phyloP scores from a whole-genome alignment of 2,797 vertebrate species.

The Myiothlypis coronata region DNA sequence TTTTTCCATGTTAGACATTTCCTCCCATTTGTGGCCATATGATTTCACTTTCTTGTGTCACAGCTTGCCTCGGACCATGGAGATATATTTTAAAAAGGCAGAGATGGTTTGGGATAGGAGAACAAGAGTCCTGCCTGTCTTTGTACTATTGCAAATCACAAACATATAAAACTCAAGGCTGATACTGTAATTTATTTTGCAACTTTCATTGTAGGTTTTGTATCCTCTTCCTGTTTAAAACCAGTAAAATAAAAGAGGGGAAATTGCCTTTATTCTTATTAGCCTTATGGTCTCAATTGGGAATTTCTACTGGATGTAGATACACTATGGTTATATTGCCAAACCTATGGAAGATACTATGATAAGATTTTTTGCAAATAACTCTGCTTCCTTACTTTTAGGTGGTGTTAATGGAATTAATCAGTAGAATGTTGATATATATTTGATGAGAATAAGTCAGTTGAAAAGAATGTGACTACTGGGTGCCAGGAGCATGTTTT shows the following conservation, averaged over 20 bases:
- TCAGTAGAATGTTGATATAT: not conserved
- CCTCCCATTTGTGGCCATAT: not conserved
- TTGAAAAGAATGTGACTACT: not conserved
- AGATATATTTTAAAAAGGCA: not conserved
- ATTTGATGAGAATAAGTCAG: not conserved
- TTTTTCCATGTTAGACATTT: not conserved
- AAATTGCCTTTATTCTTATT: constrained; percentile 8
- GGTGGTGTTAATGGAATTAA: not conserved
- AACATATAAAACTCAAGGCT: not conserved
- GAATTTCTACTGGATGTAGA: not conserved
- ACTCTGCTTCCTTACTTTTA: not conserved
- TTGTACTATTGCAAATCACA: not conserved
- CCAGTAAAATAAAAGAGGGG: not conserved
- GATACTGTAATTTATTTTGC: not conserved
- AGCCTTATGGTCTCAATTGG: not conserved
- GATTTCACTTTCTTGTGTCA: not conserved
- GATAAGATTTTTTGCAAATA: not conserved
- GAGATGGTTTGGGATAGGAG: not conserved
- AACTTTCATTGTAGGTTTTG: not conserved
- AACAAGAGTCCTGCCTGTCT: not conserved
- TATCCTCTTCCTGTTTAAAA: not conserved
- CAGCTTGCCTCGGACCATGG: not conserved
- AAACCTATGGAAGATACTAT: not conserved
- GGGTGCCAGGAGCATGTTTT: not conserved
- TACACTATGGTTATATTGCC: not conserved